Evolutionary conservation across 2,797 vertebrate species (phyloP).

Genomic region (Artibeus lituratus): DNA sequence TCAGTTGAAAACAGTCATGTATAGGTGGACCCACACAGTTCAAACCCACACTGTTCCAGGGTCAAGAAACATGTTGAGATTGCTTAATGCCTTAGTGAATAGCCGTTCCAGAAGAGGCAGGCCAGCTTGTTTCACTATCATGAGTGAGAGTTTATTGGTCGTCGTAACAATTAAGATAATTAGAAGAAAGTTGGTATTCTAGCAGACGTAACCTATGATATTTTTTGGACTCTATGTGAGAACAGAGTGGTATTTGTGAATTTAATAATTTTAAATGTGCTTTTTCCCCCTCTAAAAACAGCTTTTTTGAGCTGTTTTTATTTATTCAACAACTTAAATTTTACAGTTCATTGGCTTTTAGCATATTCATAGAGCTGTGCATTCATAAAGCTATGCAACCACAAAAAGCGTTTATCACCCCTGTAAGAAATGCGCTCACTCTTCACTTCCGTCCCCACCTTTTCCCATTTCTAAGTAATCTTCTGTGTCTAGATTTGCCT

Average conservation of each 20-base stretch:
- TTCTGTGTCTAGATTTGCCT: no score
- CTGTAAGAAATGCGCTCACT: neutral
- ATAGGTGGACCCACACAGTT: neutral
- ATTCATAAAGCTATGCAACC: neutral
- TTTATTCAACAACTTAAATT: neutral
- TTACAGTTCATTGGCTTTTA: neutral
- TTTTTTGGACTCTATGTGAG: neutral
- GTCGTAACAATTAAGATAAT: neutral
- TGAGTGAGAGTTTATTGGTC: neutral
- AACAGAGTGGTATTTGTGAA: neutral
- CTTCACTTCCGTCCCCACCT: neutral
- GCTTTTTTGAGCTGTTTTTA: neutral
- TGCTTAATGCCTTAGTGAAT: neutral
- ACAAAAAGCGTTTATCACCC: neutral
- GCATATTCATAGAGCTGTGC: neutral
- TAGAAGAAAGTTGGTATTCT: neutral
- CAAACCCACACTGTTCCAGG: neutral
- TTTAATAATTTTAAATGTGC: slow-evolving; percentile 16
- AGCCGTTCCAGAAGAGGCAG: neutral
- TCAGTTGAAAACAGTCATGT: neutral
- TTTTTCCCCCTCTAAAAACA: neutral
- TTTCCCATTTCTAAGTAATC: neutral
- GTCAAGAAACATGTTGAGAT: neutral
- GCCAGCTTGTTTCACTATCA: neutral
- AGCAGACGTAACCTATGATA: neutral